These are phyloP conservation scores for Pseudomyrmex gracilis DNA, from an alignment of 1,140 invertebrate species.

Conservation along the genomic window DNA sequence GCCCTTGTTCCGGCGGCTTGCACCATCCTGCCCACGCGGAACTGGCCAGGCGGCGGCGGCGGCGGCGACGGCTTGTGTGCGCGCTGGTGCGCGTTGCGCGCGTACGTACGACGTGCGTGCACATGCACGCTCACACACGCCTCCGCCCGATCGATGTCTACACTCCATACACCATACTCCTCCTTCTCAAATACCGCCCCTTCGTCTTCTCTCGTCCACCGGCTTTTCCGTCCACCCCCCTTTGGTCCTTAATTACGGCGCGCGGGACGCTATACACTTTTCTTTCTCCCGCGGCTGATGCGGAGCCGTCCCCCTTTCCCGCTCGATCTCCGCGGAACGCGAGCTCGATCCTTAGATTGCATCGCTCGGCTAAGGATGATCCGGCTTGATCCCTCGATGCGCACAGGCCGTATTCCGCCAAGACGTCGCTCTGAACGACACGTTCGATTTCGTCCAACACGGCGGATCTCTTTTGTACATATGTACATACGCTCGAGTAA, in stretches of 20 bases:
- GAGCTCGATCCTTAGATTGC: constrained; percentile 58
- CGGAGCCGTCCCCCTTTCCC: constrained; percentile 26
- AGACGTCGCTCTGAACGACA: constrained; percentile 53
- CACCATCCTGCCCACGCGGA: constrained; percentile 63
- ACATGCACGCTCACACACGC: constrained; percentile 59
- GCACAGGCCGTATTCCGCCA: constrained; percentile 44
- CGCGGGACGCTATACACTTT: constrained; percentile 72
- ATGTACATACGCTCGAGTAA: constrained; percentile 5
- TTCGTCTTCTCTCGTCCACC: constrained; percentile 59
- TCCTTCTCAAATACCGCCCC: constrained; percentile 38
- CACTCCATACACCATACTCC: constrained; percentile 53
- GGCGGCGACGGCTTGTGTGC: constrained; percentile 45
- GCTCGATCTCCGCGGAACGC: constrained; percentile 48
- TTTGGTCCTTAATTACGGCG: constrained; percentile 82
- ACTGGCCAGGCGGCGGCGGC: constrained; percentile 69
- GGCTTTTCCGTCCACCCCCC: constrained; percentile 44
- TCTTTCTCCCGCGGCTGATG: constrained; percentile 41
- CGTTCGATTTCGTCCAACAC: constrained; percentile 59
- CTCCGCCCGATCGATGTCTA: constrained; percentile 82
- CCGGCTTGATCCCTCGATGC: constrained; percentile 46
- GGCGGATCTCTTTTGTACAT: constrained; percentile 26
- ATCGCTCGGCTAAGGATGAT: constrained; percentile 57
- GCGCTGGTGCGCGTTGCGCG: constrained; percentile 21
- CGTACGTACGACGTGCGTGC: constrained; percentile 42
- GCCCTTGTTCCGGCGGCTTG: constrained; percentile 57